Percentiles rank a stretch among this genome's conserved stretches.
Conservation (phyloP, 1,140 invertebrate genomes). For the Cherax quadricarinatus region DNA sequence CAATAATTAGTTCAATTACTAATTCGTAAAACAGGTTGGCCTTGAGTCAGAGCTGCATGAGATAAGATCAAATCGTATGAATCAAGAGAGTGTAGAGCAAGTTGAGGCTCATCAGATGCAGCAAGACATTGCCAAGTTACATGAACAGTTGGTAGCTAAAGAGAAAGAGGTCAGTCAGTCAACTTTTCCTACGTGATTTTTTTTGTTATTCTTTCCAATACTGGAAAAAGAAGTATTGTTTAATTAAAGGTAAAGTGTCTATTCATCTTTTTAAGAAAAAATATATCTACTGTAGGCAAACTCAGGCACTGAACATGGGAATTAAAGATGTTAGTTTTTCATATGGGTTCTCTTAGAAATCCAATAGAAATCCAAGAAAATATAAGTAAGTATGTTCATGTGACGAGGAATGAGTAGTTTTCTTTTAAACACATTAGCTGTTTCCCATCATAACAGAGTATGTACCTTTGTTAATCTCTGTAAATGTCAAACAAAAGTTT, state of each 20-base stretch:
- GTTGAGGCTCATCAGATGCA: slow-evolving; percentile 55
- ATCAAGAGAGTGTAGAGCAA: slow-evolving; percentile 40
- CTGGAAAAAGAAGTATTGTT: too few relatives aligned
- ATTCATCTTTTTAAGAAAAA: too few relatives aligned
- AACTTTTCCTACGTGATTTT: background rate
- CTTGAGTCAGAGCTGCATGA: slow-evolving; percentile 67
- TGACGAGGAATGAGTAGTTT: background rate
- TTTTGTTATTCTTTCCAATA: too few relatives aligned
- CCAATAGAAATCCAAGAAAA: background rate
- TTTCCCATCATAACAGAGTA: too few relatives aligned
- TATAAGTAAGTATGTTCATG: background rate
- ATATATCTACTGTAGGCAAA: too few relatives aligned
- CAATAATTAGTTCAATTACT: background rate
- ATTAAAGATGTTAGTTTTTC: background rate
- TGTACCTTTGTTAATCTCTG: too few relatives aligned
- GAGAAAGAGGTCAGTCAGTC: slow-evolving; percentile 65
- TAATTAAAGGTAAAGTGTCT: too few relatives aligned
- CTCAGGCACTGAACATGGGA: background rate
- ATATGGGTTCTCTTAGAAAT: background rate
- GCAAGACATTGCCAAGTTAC: slow-evolving; percentile 55
- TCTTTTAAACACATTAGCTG: too few relatives aligned
- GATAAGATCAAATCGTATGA: slow-evolving; percentile 38
- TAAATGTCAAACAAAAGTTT: too few relatives aligned
- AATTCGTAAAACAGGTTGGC: slow-evolving; percentile 44
- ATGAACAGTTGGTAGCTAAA: slow-evolving; percentile 52